These are phyloP conservation scores for Trichomycterus rosablanca DNA, from an alignment of 2,113 vertebrate genomes.

Conservation along the genomic window DNA sequence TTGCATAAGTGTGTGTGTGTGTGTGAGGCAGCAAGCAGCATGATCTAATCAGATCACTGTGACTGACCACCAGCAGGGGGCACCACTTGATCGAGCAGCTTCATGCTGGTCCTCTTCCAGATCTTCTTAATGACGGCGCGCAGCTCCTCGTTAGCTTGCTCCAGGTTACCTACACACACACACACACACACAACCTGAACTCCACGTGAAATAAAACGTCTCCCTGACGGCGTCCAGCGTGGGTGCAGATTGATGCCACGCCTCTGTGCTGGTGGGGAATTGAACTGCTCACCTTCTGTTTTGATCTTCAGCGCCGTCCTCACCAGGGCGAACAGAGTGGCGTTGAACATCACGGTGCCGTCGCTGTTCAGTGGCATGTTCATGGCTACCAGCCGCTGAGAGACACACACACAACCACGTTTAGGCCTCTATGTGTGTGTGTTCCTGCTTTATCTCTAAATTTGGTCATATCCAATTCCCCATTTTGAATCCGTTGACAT, in stretches of 20 bases:
- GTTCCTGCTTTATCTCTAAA: too few relatives aligned
- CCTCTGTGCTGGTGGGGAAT: too few relatives aligned
- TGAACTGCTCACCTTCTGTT: constrained; percentile 82
- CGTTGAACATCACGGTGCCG: constrained; percentile 98
- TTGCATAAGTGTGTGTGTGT: constrained; percentile 7
- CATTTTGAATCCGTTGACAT: too few relatives aligned
- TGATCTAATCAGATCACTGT: constrained; percentile 9
- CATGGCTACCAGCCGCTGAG: constrained; percentile 95
- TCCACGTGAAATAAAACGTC: not conserved
- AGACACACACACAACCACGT: constrained; percentile 28
- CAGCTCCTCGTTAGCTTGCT: constrained; percentile 97
- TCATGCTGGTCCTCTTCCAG: constrained; percentile 99
- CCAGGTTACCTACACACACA: constrained; percentile 81
- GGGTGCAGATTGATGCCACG: too few relatives aligned
- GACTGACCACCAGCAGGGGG: constrained; percentile 98
- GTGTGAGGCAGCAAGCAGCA: constrained; percentile 30
- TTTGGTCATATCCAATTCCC: too few relatives aligned
- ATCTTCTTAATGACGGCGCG: constrained; percentile 98
- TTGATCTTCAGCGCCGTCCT: constrained; percentile 98
- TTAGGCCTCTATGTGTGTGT: not conserved
- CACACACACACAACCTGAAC: not conserved
- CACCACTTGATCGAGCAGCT: constrained; percentile 96
- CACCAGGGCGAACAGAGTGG: constrained; percentile 94
- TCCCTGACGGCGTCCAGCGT: too few relatives aligned
- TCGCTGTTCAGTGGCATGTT: constrained; percentile 99